Base-by-base conservation (phyloP, 2,113 vertebrate genomes). In the Sander vitreus region DNA sequence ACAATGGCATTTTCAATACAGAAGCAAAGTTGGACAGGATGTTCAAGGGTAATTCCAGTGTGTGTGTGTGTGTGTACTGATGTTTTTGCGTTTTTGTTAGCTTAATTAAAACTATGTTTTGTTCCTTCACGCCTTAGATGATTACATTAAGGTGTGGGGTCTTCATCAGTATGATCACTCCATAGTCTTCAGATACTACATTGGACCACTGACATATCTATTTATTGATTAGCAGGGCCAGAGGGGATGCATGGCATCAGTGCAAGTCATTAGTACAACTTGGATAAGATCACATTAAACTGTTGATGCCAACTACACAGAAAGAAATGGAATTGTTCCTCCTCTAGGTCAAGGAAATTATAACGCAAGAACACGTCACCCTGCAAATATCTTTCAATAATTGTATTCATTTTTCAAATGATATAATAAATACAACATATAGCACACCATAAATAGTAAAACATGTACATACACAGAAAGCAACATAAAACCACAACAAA, bases 31-130 rank as follows among this genome's bases (percentile, higher is more conserved):
- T 67, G 8, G 19, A 62, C 60, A 58, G 62, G 75, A 70, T 74
- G 73, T 77, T 36, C 10, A 23, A n/a, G 9, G 23, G 23, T 73
- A 54, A 45, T 55, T 16, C n/a, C 63, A 43, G 4, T 33, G 21
- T 59, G 23, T 54, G 6, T 43, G 23, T 59, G 4, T 33, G 21
- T 59, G 23, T 54, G 6, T 43, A 4, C n/a, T 0, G 3, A 23
- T 59, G 30, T 60, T 77, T 68, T 59, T 59, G 11, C 54, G 30
- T 60, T 77, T n/a, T n/a, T n/a, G n/a, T n/a, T n/a, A 6, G 16
- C 16, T 47, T 3, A 48, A 58, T 45, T 65, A 27, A 65, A 55
- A 55, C 1, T 21, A 15, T 45, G 14, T 30, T 36, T 21, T 69
- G 23, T 7, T 55, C 33, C 13, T 23, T 55, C 27, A 53, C 13